These are phyloP conservation scores for Falco peregrinus DNA, from an alignment of 2,797 vertebrate genomes.

Conservation along the genomic window DNA sequence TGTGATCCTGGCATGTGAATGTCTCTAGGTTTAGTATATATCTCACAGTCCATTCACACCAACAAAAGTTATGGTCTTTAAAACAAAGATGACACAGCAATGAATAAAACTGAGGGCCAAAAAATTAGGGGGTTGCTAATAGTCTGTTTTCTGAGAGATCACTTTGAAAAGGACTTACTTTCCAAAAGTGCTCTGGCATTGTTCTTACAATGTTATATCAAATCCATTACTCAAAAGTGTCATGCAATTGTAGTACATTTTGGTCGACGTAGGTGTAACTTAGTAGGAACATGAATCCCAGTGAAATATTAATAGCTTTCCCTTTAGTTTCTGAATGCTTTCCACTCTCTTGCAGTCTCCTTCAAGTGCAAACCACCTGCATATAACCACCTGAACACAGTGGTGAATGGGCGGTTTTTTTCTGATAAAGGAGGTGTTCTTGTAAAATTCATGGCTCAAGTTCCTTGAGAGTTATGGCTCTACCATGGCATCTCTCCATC, in stretches of 20 bases:
- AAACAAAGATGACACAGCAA: neutral
- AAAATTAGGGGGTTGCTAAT: neutral
- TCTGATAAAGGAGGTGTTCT: neutral
- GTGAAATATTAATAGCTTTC: neutral
- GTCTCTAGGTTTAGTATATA: neutral
- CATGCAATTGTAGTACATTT: neutral
- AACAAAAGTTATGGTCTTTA: neutral
- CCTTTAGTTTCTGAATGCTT: neutral
- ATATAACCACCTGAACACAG: too few relatives aligned
- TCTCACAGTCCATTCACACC: neutral
- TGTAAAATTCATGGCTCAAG: neutral
- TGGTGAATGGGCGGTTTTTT: neutral
- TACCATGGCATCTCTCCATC: neutral
- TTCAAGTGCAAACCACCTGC: too few relatives aligned
- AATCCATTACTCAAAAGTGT: neutral
- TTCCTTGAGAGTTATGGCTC: neutral
- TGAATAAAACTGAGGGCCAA: neutral
- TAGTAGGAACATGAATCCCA: neutral
- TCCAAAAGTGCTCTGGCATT: neutral
- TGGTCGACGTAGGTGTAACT: neutral
- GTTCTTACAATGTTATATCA: neutral
- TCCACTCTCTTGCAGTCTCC: neutral
- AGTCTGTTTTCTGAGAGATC: neutral
- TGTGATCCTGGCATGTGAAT: neutral
- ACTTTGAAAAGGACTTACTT: neutral